Evolutionary conservation across 2,113 vertebrate genomes (phyloP).

Genomic region (Natator depressus): DNA sequence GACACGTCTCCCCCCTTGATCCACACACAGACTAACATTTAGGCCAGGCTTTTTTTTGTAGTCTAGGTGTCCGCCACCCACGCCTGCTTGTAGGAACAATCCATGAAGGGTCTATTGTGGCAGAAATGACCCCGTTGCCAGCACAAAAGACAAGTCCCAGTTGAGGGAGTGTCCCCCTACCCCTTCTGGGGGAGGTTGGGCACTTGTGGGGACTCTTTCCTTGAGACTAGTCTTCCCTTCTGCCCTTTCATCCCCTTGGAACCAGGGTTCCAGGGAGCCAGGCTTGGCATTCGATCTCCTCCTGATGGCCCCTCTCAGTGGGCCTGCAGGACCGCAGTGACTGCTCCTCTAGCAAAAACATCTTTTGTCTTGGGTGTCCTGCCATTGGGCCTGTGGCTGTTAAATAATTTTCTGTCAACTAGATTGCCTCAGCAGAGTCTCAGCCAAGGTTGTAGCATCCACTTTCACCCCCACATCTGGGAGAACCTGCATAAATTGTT

Average conservation of each 20-base stretch:
- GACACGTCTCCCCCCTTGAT: no score
- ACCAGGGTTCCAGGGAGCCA: neutral
- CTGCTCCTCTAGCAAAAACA: neutral
- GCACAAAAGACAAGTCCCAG: no score
- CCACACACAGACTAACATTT: no score
- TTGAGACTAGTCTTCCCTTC: neutral
- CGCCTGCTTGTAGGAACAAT: no score
- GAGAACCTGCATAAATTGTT: no score
- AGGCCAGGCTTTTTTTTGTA: no score
- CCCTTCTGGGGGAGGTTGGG: no score
- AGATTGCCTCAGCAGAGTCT: neutral
- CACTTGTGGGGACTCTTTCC: neutral
- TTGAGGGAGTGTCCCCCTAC: no score
- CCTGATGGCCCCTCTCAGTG: neutral
- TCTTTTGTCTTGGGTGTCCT: neutral
- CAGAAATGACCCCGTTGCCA: no score
- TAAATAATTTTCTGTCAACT: neutral
- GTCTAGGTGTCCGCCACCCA: no score
- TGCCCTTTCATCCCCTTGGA: neutral
- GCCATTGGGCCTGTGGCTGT: neutral
- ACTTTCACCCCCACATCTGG: neutral
- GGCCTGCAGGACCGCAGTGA: neutral
- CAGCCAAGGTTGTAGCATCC: neutral
- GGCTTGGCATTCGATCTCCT: neutral
- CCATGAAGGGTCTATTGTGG: no score